phyloP scores from a whole-genome alignment of 1,140 invertebrate species.

The Trichomalopsis sarcophagae region DNA sequence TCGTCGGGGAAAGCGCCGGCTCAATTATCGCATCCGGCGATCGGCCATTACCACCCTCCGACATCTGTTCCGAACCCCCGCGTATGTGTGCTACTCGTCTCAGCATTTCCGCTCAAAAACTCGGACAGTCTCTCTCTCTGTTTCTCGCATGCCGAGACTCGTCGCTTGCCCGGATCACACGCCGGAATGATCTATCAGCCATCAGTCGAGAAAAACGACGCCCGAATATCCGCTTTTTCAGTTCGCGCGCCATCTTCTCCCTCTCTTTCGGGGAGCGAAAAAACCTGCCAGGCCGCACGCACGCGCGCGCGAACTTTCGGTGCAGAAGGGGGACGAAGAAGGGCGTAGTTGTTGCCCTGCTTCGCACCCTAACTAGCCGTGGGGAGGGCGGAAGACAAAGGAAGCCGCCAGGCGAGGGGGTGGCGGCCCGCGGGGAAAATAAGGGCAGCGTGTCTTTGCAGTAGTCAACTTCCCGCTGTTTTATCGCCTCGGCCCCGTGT shows the following conservation, averaged over 20 bases:
- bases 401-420: background rate
- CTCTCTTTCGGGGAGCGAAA: background rate
- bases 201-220: background rate
- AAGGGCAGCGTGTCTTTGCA: slow-evolving; percentile 45
- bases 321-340: background rate
- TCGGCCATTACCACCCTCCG: slow-evolving; percentile 35
- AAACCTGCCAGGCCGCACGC: slow-evolving; percentile 9
- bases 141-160: background rate
- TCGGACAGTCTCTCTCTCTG: background rate
- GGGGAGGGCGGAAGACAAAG: slow-evolving; percentile 22
- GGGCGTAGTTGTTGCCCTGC: slow-evolving; percentile 15
- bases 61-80: slow-evolving; percentile 45
- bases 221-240: background rate
- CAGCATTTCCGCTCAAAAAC: slow-evolving; percentile 31
- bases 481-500: slow-evolving; percentile 22
- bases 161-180: background rate
- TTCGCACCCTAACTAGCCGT: slow-evolving; percentile 22
- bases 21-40: slow-evolving; percentile 51
- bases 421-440: slow-evolving; percentile 38
- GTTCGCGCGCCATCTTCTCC: background rate
- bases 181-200: background rate
- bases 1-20: background rate
- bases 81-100: background rate
- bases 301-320: background rate
- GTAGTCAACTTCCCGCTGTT: slow-evolving; percentile 44